Evolutionary conservation across 1,140 invertebrate species (phyloP).

Genomic region (Drosophila kohkoa): DNA sequence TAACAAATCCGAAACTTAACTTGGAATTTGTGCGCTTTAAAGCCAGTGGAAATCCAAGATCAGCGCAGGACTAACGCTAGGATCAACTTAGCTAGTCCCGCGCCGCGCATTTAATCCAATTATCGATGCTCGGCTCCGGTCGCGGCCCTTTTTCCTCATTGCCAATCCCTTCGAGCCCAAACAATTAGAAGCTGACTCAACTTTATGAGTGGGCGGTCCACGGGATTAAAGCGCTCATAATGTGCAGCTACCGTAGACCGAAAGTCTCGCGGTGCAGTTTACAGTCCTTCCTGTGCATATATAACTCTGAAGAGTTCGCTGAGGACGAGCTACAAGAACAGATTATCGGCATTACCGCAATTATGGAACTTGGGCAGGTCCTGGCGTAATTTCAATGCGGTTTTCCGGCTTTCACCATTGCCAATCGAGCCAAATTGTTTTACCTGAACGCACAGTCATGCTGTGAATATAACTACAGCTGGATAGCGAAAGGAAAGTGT

Average conservation of each 20-base stretch:
- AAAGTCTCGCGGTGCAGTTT: background rate
- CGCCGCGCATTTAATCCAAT: constrained; percentile 71
- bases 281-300: background rate
- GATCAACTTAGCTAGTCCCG: constrained; percentile 42
- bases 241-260: constrained; percentile 31
- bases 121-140: constrained; percentile 58
- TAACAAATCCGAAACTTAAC: constrained; percentile 66
- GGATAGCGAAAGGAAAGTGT: background rate
- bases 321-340: constrained; percentile 47
- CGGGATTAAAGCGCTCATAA: constrained; percentile 53
- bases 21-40: constrained; percentile 61
- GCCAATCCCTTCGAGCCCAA: constrained; percentile 56
- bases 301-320: background rate
- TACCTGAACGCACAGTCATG: constrained; percentile 39
- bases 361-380: constrained; percentile 79
- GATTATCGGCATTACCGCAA: constrained; percentile 82
- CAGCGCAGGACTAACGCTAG: constrained; percentile 55
- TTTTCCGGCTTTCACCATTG: constrained; percentile 70
- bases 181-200: constrained; percentile 69
- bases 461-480: background rate
- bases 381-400: constrained; percentile 78
- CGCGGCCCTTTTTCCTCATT: constrained; percentile 12
- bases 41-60: constrained; percentile 68
- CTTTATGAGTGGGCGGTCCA: constrained; percentile 56
- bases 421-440: constrained; percentile 47